Percentiles rank a stretch among this genome's conserved stretches.
These are phyloP conservation scores for Dysdera silvatica DNA, from an alignment of 1,140 invertebrate species.

Conservation along the genomic window DNA sequence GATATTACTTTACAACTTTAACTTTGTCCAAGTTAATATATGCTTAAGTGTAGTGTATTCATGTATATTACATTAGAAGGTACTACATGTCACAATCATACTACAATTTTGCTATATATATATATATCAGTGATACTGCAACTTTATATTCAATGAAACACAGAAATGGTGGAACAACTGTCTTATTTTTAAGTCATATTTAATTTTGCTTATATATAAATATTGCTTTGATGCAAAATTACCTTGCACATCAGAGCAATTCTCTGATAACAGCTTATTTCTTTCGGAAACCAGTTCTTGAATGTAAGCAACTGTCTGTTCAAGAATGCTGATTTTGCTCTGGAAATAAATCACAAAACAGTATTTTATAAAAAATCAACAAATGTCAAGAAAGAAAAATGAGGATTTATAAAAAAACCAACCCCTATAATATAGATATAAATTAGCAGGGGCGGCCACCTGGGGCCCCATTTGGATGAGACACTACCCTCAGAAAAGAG, in stretches of 20 bases:
- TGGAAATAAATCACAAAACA: constrained; percentile 32
- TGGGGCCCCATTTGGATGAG: too few relatives aligned
- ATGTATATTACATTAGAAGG: too few relatives aligned
- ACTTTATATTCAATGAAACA: too few relatives aligned
- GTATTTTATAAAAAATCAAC: neutral
- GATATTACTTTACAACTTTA: too few relatives aligned
- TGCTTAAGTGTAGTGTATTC: too few relatives aligned
- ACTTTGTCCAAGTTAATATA: too few relatives aligned
- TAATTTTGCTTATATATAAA: neutral
- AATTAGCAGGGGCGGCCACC: too few relatives aligned
- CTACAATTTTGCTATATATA: too few relatives aligned
- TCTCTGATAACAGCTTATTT: constrained; percentile 36
- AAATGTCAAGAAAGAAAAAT: neutral
- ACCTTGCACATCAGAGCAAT: constrained; percentile 36
- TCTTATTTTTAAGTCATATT: neutral
- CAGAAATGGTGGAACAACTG: too few relatives aligned
- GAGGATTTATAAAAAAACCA: neutral
- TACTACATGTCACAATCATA: too few relatives aligned
- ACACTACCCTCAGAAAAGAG: too few relatives aligned
- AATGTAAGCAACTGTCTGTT: constrained; percentile 41
- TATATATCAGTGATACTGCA: too few relatives aligned
- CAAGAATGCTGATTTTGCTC: constrained; percentile 42
- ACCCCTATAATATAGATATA: neutral
- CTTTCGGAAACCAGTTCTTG: constrained; percentile 38
- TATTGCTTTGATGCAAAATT: constrained; percentile 5